Evolutionary conservation across 2,113 vertebrate species (phyloP).

Genomic region (Urocolius indicus): DNA sequence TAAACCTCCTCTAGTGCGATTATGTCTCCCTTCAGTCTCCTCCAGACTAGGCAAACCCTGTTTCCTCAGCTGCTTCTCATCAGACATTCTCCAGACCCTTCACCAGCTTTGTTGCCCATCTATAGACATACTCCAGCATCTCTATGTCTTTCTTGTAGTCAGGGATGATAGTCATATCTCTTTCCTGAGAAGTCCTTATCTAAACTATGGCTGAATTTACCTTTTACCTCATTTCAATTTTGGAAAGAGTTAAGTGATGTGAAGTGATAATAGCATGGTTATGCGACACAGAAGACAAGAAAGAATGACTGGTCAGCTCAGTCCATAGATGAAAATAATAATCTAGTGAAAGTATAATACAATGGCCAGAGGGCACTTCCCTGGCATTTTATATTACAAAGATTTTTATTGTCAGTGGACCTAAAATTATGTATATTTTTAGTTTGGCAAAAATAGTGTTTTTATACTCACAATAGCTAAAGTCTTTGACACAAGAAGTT

Average conservation of each 20-base stretch:
- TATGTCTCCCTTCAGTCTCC: too few species aligned
- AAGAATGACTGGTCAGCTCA: background rate
- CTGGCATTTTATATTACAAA: background rate
- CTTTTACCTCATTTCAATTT: background rate
- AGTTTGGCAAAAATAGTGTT: background rate
- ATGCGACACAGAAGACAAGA: background rate
- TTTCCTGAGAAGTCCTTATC: background rate
- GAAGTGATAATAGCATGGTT: background rate
- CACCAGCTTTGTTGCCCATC: too few species aligned
- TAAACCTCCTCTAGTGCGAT: too few species aligned
- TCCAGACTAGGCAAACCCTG: too few species aligned
- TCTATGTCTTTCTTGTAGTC: too few species aligned
- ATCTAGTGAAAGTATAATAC: background rate
- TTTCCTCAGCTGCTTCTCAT: too few species aligned
- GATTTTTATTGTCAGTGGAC: background rate
- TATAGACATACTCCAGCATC: too few species aligned
- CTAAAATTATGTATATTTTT: background rate
- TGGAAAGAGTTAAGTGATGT: fast-evolving
- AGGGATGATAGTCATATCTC: background rate
- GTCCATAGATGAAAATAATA: background rate
- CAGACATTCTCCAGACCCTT: too few species aligned
- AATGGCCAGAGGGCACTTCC: background rate
- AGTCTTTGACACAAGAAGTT: background rate
- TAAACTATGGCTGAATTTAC: background rate
- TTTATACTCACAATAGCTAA: background rate